These are phyloP conservation scores for Eremophila alpestris DNA, from an alignment of 2,797 vertebrate species.

Conservation along the genomic window DNA sequence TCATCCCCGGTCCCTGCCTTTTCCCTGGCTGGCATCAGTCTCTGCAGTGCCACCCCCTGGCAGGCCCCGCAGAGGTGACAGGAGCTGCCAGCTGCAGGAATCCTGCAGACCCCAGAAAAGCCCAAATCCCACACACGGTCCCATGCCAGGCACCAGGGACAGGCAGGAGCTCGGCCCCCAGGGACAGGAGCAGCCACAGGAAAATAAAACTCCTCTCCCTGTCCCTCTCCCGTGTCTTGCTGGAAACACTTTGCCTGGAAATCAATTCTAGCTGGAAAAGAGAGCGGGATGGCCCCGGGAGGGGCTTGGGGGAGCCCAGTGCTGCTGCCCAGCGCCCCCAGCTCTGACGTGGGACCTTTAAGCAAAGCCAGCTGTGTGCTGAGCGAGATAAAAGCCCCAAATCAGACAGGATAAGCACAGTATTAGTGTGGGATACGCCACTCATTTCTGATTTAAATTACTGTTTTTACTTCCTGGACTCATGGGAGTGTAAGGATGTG, in stretches of 20 bases:
- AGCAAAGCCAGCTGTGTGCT: conserved; percentile 84
- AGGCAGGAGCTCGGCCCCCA: background rate
- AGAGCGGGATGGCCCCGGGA: background rate
- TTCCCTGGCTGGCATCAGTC: conserved; percentile 35
- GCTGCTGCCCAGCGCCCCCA: conserved; percentile 49
- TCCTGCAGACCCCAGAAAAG: background rate
- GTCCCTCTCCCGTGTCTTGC: background rate
- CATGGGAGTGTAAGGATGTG: conserved; percentile 72
- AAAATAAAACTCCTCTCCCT: background rate
- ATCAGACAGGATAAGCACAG: conserved; percentile 82
- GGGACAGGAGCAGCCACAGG: background rate
- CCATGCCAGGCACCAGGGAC: fast-evolving
- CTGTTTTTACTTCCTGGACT: conserved; percentile 68
- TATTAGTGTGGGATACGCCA: conserved; percentile 80
- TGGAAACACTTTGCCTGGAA: background rate
- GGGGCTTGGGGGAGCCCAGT: conserved; percentile 50
- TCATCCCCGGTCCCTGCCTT: fast-evolving
- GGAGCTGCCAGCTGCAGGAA: background rate
- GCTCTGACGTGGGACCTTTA: conserved; percentile 78
- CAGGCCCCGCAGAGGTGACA: conserved; percentile 28
- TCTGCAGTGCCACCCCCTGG: conserved; percentile 65
- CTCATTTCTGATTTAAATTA: conserved; percentile 77
- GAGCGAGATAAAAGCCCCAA: conserved; percentile 83
- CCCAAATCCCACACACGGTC: fast-evolving
- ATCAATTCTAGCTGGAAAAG: background rate